These are phyloP conservation scores for Mystacides longicornis DNA, from an alignment of 2,888 invertebrate species.

Conservation along the genomic window DNA sequence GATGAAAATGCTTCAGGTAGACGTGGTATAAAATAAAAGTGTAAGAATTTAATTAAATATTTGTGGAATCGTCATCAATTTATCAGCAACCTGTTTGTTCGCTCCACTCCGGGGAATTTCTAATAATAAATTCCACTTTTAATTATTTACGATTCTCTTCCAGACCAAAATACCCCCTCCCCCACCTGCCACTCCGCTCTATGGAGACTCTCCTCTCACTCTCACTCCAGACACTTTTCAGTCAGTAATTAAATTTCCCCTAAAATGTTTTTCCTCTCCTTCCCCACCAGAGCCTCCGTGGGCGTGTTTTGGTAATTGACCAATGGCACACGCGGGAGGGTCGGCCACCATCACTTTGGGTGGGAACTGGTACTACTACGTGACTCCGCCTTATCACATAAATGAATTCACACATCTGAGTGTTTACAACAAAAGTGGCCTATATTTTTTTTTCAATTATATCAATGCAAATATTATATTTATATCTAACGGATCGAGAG, in stretches of 20 bases:
- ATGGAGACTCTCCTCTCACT: not conserved
- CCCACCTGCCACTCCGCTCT: not conserved
- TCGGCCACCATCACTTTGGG: constrained; percentile 25
- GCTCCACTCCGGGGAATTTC: not conserved
- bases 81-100: constrained; percentile 16
- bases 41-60: constrained; percentile 13
- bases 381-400: constrained; percentile 9
- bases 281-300: constrained; percentile 6
- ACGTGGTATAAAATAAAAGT: not conserved
- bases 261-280: constrained; percentile 4
- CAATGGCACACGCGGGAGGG: constrained; percentile 21
- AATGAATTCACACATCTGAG: not conserved
- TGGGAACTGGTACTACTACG: constrained; percentile 4
- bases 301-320: constrained; percentile 9
- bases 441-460: not conserved
- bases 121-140: constrained; percentile 12
- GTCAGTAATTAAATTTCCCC: constrained; percentile 16
- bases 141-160: constrained; percentile 15
- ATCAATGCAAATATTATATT: not conserved
- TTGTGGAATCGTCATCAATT: constrained; percentile 16
- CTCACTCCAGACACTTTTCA: constrained; percentile 12
- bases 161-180: constrained; percentile 3
- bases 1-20: not conserved
- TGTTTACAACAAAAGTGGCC: not conserved
- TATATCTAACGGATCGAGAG: too few species aligned